A percentile compares a stretch with the other conserved stretches of the same genome.
Conservation (phyloP, 2,888 invertebrate genomes). For the Plusia festucae region DNA sequence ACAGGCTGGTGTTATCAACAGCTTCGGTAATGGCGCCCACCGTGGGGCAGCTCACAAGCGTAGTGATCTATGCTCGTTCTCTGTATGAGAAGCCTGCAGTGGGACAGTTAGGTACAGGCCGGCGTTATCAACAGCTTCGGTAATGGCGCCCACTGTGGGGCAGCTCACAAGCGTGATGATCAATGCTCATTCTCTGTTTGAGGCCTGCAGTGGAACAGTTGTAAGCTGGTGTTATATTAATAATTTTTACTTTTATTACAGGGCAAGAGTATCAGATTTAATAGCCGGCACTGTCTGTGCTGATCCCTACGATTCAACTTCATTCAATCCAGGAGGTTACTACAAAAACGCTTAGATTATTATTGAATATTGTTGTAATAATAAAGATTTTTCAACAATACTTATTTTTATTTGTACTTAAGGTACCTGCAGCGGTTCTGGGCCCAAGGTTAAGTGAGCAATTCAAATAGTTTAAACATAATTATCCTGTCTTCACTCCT, state of each 20-base stretch:
- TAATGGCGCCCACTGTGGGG: background rate
- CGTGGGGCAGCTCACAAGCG: too few relatives aligned
- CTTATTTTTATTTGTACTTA: too few relatives aligned
- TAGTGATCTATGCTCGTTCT: too few relatives aligned
- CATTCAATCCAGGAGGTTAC: background rate
- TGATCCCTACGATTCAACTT: background rate
- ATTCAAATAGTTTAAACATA: too few relatives aligned
- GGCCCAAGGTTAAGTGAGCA: too few relatives aligned
- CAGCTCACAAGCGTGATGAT: background rate
- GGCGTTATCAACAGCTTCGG: background rate
- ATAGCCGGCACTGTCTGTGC: conserved; percentile 69
- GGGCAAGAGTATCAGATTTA: conserved; percentile 67
- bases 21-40: too few relatives aligned
- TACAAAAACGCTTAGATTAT: background rate
- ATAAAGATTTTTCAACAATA: background rate
- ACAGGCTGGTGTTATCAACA: too few relatives aligned
- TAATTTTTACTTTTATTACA: conserved; percentile 56
- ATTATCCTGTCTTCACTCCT: too few relatives aligned
- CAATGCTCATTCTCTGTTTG: background rate
- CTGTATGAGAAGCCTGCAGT: too few relatives aligned
- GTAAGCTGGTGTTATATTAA: background rate
- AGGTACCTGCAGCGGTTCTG: too few relatives aligned
- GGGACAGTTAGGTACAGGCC: too few relatives aligned
- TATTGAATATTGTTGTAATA: conserved; percentile 1
- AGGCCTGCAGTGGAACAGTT: background rate